These are phyloP conservation scores for Meleagris gallopavo DNA, from an alignment of 2,113 vertebrate genomes.

Conservation along the genomic window DNA sequence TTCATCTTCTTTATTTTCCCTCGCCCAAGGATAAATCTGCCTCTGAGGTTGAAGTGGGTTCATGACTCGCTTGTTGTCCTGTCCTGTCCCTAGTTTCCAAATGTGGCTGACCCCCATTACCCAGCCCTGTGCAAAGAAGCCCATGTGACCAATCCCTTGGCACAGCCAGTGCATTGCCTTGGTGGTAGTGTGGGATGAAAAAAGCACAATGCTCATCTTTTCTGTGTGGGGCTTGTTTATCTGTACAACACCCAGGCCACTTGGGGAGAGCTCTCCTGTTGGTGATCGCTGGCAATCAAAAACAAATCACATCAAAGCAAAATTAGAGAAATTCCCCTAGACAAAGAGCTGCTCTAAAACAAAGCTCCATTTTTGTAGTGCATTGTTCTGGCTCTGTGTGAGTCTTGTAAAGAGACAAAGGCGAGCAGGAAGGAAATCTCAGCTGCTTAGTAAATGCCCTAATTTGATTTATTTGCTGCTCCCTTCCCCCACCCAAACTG, in stretches of 20 bases:
- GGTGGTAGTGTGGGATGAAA: constrained; percentile 12
- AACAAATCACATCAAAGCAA: constrained; percentile 42
- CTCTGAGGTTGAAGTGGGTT: neutral
- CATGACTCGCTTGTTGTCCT: neutral
- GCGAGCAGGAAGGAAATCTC: constrained; percentile 40
- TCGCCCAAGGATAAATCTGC: neutral
- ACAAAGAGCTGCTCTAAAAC: constrained; percentile 57
- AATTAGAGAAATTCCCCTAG: constrained; percentile 26
- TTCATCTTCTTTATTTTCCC: neutral
- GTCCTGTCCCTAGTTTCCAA: neutral
- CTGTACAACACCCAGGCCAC: rapidly evolving
- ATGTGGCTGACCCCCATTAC: constrained; percentile 24
- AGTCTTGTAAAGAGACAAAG: constrained; percentile 52
- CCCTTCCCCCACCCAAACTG: constrained; percentile 60
- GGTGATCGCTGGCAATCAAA: constrained; percentile 11
- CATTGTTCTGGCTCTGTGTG: constrained; percentile 63
- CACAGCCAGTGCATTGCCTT: constrained; percentile 15
- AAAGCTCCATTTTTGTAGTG: constrained; percentile 39
- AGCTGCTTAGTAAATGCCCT: constrained; percentile 56
- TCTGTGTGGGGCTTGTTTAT: constrained; percentile 50
- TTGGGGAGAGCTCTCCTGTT: neutral
- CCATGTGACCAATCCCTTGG: constrained; percentile 7
- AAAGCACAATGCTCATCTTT: constrained; percentile 33
- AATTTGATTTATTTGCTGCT: constrained; percentile 57
- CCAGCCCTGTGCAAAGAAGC: constrained; percentile 10